Evolutionary conservation across 2,797 vertebrate species (phyloP).

Genomic region (Huso huso): DNA sequence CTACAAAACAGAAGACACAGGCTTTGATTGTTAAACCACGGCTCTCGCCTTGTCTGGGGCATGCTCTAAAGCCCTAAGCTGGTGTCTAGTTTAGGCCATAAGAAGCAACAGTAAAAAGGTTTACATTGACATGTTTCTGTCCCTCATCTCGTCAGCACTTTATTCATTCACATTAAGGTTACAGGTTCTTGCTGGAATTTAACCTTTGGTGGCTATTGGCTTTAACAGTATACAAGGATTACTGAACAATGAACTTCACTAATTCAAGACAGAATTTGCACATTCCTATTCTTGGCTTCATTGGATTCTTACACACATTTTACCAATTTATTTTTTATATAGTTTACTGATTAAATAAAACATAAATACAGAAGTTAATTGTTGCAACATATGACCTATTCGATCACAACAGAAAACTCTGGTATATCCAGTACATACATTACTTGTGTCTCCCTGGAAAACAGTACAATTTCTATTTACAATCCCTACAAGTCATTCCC

Average conservation of each 20-base stretch:
- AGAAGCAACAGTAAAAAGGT: background rate
- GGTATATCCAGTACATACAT: too few relatives aligned
- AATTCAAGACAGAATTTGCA: slow-evolving; percentile 12
- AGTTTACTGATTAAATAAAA: too few relatives aligned
- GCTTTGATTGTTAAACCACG: slow-evolving; percentile 10
- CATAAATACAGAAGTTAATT: too few relatives aligned
- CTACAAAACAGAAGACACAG: slow-evolving; percentile 4
- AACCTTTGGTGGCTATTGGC: slow-evolving; percentile 2
- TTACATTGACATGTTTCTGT: background rate
- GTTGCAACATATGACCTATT: too few relatives aligned
- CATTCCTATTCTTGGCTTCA: background rate
- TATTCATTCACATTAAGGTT: slow-evolving; percentile 2
- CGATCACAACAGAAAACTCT: too few relatives aligned
- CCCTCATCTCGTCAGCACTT: background rate
- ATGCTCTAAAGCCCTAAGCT: background rate
- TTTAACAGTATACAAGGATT: slow-evolving; percentile 8
- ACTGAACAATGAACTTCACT: background rate
- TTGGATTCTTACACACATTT: background rate
- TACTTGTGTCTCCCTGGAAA: too few relatives aligned
- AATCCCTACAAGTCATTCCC: too few relatives aligned
- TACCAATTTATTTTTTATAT: too few relatives aligned
- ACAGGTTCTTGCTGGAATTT: slow-evolving; percentile 9
- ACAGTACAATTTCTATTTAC: too few relatives aligned
- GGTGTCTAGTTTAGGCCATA: slow-evolving; percentile 3
- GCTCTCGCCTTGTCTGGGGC: background rate